A percentile compares a stretch with the other conserved stretches of the same genome.
Evolutionary conservation across 2,888 invertebrate species (phyloP).

Genomic region (Diarsia rubi): DNA sequence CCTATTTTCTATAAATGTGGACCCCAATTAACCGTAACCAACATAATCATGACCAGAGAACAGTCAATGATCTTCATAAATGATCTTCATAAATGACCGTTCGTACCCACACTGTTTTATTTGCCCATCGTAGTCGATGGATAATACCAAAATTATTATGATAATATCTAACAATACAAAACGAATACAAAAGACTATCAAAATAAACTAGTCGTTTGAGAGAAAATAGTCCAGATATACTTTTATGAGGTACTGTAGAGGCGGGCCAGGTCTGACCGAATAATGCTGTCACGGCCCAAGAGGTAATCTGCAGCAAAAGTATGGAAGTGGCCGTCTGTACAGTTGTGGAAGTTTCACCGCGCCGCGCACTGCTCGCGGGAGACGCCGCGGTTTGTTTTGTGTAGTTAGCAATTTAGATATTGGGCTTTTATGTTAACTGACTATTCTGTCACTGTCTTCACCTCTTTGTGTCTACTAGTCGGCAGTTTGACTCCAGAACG

Average conservation of each 20-base stretch:
- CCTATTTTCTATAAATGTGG: too few relatives aligned
- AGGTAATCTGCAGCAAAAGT: slow-evolving; percentile 67
- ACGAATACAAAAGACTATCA: slow-evolving; percentile 49
- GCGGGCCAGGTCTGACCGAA: slow-evolving; percentile 60
- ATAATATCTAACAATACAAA: slow-evolving; percentile 25
- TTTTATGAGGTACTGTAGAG: slow-evolving; percentile 62
- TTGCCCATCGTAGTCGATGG: not conserved
- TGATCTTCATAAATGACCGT: too few relatives aligned
- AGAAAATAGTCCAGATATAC: slow-evolving; percentile 58
- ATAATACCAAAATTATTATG: slow-evolving; percentile 30
- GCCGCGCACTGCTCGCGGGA: slow-evolving; percentile 50
- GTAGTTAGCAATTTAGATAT: not conserved
- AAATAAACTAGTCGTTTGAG: slow-evolving; percentile 58
- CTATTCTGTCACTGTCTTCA: not conserved
- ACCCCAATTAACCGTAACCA: not conserved
- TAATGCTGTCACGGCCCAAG: slow-evolving; percentile 66
- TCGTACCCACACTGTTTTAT: not conserved
- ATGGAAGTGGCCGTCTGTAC: slow-evolving; percentile 69
- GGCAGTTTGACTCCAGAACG: not conserved
- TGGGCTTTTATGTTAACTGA: not conserved
- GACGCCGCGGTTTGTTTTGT: slow-evolving; percentile 14
- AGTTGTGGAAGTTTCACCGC: slow-evolving; percentile 62
- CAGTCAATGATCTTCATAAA: not conserved
- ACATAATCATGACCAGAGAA: not conserved
- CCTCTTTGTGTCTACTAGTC: too few relatives aligned